Evolutionary conservation across 2,113 vertebrate species (phyloP).

Genomic region (Elgaria multicarinata): DNA sequence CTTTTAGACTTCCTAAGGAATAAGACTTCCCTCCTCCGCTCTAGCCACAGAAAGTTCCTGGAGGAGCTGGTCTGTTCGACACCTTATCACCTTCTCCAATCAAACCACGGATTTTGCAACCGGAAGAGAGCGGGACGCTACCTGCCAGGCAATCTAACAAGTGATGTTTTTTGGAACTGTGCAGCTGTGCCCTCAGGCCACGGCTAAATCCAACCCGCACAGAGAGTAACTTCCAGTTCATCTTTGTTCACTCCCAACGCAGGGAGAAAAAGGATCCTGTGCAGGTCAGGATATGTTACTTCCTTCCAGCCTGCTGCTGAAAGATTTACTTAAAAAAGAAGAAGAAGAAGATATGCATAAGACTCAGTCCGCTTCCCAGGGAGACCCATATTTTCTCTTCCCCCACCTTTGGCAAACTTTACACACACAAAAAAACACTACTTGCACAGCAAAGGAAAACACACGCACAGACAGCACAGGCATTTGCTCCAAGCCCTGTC

Average conservation of each 20-base stretch:
- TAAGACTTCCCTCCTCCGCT: neutral
- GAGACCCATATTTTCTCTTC: conserved; percentile 43
- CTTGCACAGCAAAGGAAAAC: neutral
- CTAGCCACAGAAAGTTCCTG: neutral
- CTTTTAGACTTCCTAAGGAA: neutral
- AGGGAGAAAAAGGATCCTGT: conserved; percentile 59
- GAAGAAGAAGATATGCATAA: conserved; percentile 48
- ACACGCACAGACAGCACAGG: neutral
- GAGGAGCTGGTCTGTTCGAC: conserved; percentile 43
- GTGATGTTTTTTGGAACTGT: conserved; percentile 35
- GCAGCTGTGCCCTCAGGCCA: conserved; percentile 65
- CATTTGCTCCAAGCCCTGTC: conserved; percentile 32
- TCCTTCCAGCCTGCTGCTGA: conserved; percentile 45
- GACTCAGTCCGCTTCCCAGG: conserved; percentile 40
- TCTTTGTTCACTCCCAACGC: conserved; percentile 50
- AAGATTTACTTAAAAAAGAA: conserved; percentile 45
- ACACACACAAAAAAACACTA: conserved; percentile 37
- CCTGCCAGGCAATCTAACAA: conserved; percentile 64
- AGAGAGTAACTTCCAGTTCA: conserved; percentile 59
- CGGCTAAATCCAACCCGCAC: conserved; percentile 60
- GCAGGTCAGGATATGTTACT: conserved; percentile 50
- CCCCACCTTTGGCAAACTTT: conserved; percentile 18
- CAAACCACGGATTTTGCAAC: conserved; percentile 23
- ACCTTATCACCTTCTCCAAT: conserved; percentile 11
- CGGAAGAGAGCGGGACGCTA: conserved; percentile 30